Evolutionary conservation across 2,888 invertebrate species (phyloP), one percentile per base, ranked within the genome.

Genomic region (Auanema sp.): DNA sequence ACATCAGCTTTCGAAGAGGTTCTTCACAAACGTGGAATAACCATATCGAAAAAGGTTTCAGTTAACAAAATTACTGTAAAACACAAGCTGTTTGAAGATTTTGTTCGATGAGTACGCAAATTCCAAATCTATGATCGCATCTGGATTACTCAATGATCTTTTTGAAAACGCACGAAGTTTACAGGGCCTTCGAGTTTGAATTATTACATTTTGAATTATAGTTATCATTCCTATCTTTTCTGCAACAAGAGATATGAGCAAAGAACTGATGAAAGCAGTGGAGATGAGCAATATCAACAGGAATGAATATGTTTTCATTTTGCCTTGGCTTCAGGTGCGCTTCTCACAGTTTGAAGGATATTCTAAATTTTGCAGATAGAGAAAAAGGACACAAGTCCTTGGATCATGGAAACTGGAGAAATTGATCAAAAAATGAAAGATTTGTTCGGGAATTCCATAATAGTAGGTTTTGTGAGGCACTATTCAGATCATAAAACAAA

Each of bases 201-300:
- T n/a, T n/a, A n/a, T n/a, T n/a, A n/a, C n/a, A n/a, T n/a, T 21
- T n/a, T 10, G 56, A 33, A 3, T 60, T 78, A 62, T 57, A 81
- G 81, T 82, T 6, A 72, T 82, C 0, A 71, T 81, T 40, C 79
- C 81, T 61, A 70, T 78, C 21, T 81, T 81, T 64, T 80, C 80
- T 2, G 73, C 79, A 4, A 81, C 81, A 10, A 74, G 81, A 23
- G 81, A 80, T n/a, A 70, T 77, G 68, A 68, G 75, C 8, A 79
- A 77, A 61, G 79, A 80, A 58, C 80, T 81, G 68, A 81, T 81
- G 81, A 72, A 78, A 53, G 81, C 80, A 0, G 72, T 74, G 14
- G 69, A 65, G 25, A 58, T 57, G 14, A 62, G 72, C 40, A 69
- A 71, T 40, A 66, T 79, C 66, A 79, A 80, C 62, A 75, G 69